phyloP scores from a whole-genome alignment of 2,888 invertebrate genomes.

The Diabrotica balteata region DNA sequence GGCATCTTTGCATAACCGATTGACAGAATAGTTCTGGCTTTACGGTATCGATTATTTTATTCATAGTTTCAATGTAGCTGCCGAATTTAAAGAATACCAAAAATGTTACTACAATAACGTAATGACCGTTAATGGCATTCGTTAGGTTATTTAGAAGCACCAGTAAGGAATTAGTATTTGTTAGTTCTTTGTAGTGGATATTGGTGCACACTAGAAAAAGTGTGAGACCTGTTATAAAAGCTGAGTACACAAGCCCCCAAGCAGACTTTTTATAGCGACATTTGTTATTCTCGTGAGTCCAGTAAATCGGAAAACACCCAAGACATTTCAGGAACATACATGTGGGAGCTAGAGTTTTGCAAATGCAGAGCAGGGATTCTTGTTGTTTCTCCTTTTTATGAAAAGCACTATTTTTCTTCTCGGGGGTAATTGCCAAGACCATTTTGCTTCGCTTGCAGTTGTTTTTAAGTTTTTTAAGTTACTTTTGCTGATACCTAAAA shows the following conservation, averaged over 20 bases:
- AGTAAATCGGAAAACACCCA: slow-evolving; percentile 53
- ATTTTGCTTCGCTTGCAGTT: too few species aligned
- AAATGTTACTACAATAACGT: slow-evolving; percentile 46
- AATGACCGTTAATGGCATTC: slow-evolving; percentile 51
- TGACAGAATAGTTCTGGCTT: slow-evolving; percentile 53
- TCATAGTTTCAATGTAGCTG: slow-evolving; percentile 49
- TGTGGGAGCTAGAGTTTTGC: slow-evolving; percentile 47
- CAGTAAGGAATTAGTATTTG: slow-evolving; percentile 48
- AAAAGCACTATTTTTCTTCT: too few species aligned
- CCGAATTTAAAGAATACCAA: slow-evolving; percentile 47
- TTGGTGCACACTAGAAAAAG: slow-evolving; percentile 43
- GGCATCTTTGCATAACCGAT: slow-evolving; percentile 44
- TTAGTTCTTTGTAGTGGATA: slow-evolving; percentile 45
- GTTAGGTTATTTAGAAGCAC: slow-evolving; percentile 50
- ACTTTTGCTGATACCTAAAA: too few species aligned
- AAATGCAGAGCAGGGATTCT: slow-evolving; percentile 44
- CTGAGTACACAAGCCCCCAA: slow-evolving; percentile 49
- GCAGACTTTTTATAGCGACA: slow-evolving; percentile 51
- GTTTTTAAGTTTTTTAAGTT: too few species aligned
- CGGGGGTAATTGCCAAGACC: too few species aligned
- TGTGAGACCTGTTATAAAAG: slow-evolving; percentile 41
- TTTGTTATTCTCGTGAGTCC: slow-evolving; percentile 46
- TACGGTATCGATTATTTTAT: slow-evolving; percentile 45
- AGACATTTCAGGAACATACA: slow-evolving; percentile 47
- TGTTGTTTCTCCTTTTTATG: too few species aligned